Conservation (phyloP, 2,888 invertebrate species). For the Hyposoter dolosus region DNA sequence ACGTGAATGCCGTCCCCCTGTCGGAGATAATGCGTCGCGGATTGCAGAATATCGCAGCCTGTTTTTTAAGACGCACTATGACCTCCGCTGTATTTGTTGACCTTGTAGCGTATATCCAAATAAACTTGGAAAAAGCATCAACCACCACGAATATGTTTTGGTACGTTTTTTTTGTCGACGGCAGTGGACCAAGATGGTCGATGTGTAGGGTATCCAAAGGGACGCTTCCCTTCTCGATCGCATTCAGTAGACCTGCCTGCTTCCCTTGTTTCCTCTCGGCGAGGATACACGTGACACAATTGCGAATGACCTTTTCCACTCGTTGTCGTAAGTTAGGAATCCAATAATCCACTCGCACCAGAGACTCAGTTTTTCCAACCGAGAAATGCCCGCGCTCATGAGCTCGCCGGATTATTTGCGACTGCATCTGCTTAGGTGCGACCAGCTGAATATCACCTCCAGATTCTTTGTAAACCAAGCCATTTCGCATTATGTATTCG, state of each 20-base stretch:
- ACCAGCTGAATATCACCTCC: conserved; percentile 22
- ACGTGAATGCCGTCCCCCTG: conserved; percentile 80
- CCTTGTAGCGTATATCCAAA: conserved; percentile 77
- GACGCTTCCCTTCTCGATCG: conserved; percentile 76
- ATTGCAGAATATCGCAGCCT: conserved; percentile 80
- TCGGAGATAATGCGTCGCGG: conserved; percentile 76
- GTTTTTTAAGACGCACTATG: conserved; percentile 74
- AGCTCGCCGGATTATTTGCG: conserved; percentile 17
- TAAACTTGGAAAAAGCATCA: conserved; percentile 76
- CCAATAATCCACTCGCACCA: conserved; percentile 57
- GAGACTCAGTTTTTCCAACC: conserved; percentile 43
- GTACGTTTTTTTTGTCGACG: conserved; percentile 73
- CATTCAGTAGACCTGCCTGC: conserved; percentile 77
- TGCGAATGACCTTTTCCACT: conserved; percentile 58
- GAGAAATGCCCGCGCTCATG: conserved; percentile 57
- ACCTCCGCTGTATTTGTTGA: conserved; percentile 76
- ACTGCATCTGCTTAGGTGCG: conserved; percentile 38
- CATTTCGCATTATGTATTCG: conserved; percentile 27
- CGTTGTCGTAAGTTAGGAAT: conserved; percentile 34
- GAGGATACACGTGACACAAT: conserved; percentile 58
- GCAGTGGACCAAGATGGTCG: conserved; percentile 81
- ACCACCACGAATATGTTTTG: conserved; percentile 63
- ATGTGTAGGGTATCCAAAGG: conserved; percentile 78
- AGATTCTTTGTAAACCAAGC: conserved; percentile 14
- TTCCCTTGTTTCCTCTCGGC: conserved; percentile 69